Conservation (phyloP, 2,797 vertebrate genomes). For the Acipenser ruthenus region DNA sequence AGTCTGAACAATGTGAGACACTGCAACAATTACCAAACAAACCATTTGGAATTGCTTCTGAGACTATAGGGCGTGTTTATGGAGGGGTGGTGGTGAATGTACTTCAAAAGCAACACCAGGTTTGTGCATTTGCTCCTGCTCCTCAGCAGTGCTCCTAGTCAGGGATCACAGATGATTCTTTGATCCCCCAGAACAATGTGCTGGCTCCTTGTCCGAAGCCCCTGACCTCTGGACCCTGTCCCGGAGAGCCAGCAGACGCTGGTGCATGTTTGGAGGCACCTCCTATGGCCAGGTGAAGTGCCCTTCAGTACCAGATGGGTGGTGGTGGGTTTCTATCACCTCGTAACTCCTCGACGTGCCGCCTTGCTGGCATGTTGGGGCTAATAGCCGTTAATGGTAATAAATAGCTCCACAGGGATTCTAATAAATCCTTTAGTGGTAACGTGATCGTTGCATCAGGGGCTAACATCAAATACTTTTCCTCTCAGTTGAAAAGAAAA, state of each 20-base stretch:
- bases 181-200: slow-evolving; percentile 28
- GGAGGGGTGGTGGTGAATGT: too few species aligned
- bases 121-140: slow-evolving; percentile 2
- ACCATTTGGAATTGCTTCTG: too few species aligned
- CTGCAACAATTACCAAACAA: too few species aligned
- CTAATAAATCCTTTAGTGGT: slow-evolving; percentile 54
- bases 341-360: slow-evolving; percentile 33
- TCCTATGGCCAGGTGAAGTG: slow-evolving; percentile 27
- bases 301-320: slow-evolving; percentile 34
- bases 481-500: slow-evolving; percentile 38
- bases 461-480: slow-evolving; percentile 34
- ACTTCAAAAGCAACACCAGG: not conserved
- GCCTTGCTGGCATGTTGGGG: slow-evolving; percentile 23
- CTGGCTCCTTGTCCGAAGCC: slow-evolving; percentile 17
- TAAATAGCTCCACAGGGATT: slow-evolving; percentile 40
- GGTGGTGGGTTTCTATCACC: slow-evolving; percentile 38
- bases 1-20: too few species aligned
- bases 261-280: slow-evolving; percentile 28
- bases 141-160: slow-evolving; percentile 20
- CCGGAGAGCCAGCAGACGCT: slow-evolving; percentile 6
- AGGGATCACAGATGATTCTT: slow-evolving; percentile 22
- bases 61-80: not conserved
- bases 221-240: slow-evolving; percentile 18
- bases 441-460: slow-evolving; percentile 35
- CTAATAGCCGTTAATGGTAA: slow-evolving; percentile 27